Base-by-base conservation (phyloP, 2,797 vertebrate genomes). In the Meda fulgida region DNA sequence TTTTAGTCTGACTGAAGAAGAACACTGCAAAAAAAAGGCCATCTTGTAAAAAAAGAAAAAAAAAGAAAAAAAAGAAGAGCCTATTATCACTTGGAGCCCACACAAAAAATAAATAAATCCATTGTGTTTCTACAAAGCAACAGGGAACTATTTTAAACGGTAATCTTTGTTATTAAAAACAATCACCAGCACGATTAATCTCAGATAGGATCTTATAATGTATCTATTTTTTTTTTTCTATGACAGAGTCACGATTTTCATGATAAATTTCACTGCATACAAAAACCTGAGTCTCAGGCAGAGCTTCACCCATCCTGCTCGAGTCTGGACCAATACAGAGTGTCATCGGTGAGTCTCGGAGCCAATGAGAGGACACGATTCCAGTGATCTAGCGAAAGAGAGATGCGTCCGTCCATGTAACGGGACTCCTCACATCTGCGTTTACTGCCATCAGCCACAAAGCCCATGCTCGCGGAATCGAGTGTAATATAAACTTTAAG, bases 361-460 rank as follows among this genome's bases (percentile, higher is more conserved):
- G 65, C 83, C 83, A 84, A 84, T 84, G 48, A 70, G 48, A 58
- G 48, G 26, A 34, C 26, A 18, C 18, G 26, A 46, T 70, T 46
- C 6, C 13, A 46, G 18, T 13, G 13, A 38, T 69, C 31, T 18
- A 16, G 40, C 3, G 40, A 70, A 36, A 16, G 40, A 53, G 78
- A 46, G 84, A 73, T 38, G 69, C 40, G 38, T 55, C 65, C 55
- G 69, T 51, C 65, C 31, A 38, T 80, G 79, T 86, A 89, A 87
- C 88, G 86, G 86, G 84, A 87, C 73, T 78, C 78, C 46, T 72
- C 46, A 46, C 83, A 84, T 80, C 43, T 23, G 11, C 46, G 84
- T 78, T 73, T 81, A 43, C 87, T 81, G 80, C 79, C 60, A 13
- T 69, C 82, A 70, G 48, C 16, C 63, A n/a, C 65, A 34, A 58